phyloP scores from a whole-genome alignment of 2,113 vertebrate species.

The Dendropsophus ebraccatus region DNA sequence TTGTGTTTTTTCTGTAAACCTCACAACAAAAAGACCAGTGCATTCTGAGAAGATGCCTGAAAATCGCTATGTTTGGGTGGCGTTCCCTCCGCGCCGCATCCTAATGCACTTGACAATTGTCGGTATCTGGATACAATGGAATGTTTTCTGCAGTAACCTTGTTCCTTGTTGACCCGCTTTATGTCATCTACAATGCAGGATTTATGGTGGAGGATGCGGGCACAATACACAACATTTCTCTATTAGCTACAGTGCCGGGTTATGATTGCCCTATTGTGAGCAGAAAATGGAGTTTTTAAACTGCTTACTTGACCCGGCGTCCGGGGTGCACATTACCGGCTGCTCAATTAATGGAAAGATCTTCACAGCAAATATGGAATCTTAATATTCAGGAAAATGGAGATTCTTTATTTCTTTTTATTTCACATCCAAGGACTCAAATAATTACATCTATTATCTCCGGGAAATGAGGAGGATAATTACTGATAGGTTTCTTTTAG shows the following conservation, averaged over 20 bases:
- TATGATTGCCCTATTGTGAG: conserved; percentile 43
- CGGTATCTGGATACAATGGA: conserved; percentile 37
- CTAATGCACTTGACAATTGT: conserved; percentile 31
- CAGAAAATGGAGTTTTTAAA: conserved; percentile 25
- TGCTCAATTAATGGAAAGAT: conserved; percentile 34
- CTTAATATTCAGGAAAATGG: neutral
- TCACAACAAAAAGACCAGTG: conserved; percentile 34
- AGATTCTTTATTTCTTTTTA: neutral
- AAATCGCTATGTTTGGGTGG: neutral
- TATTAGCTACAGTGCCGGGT: conserved; percentile 17
- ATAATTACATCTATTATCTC: neutral
- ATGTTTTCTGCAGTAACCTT: conserved; percentile 43
- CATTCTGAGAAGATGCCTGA: neutral
- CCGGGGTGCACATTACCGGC: neutral
- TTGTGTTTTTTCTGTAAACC: conserved; percentile 1
- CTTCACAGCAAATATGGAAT: neutral
- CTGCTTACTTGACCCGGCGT: conserved; percentile 42
- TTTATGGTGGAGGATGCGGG: neutral
- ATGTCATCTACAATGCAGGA: neutral
- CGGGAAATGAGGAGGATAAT: neutral
- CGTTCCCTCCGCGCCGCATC: neutral
- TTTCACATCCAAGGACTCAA: neutral
- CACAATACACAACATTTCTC: neutral
- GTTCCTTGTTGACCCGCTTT: conserved; percentile 46
- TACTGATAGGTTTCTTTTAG: neutral